Evolutionary conservation across 2,888 invertebrate genomes (phyloP).

Genomic region (Sesia bembeciformis): DNA sequence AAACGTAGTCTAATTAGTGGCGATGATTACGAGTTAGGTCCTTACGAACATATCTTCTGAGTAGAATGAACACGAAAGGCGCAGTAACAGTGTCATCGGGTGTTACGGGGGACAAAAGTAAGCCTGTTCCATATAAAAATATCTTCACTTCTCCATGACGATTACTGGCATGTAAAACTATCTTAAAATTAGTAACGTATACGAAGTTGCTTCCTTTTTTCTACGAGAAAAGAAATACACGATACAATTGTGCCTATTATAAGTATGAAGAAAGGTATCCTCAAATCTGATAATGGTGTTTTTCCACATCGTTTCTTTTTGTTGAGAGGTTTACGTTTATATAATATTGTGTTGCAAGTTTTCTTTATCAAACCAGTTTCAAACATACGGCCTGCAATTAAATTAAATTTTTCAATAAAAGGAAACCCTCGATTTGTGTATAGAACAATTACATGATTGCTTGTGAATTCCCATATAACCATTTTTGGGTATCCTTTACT

Average conservation of each 20-base stretch:
- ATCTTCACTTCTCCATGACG: too few species aligned
- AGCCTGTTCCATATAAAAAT: too few species aligned
- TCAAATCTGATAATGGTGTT: slow-evolving; percentile 22
- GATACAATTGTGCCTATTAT: slow-evolving; percentile 25
- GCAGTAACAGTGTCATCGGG: too few species aligned
- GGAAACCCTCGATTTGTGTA: slow-evolving; percentile 6
- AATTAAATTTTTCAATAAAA: slow-evolving; percentile 1
- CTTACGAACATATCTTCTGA: too few species aligned
- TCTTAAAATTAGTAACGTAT: too few species aligned
- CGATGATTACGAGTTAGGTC: too few species aligned
- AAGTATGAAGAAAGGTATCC: slow-evolving; percentile 28
- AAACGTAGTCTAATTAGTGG: too few species aligned
- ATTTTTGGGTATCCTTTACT: not conserved
- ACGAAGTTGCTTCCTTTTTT: slow-evolving; percentile 9
- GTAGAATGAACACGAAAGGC: too few species aligned
- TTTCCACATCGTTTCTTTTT: slow-evolving; percentile 4
- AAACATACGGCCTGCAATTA: not conserved
- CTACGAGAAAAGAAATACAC: slow-evolving; percentile 25
- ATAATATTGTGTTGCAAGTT: too few species aligned
- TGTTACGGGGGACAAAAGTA: too few species aligned
- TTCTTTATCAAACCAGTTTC: not conserved
- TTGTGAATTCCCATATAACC: not conserved
- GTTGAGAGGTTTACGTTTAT: too few species aligned
- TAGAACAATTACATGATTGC: not conserved
- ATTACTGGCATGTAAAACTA: too few species aligned